phyloP scores from a whole-genome alignment of 2,113 vertebrate species.

The Pelecanoides urinatrix region DNA sequence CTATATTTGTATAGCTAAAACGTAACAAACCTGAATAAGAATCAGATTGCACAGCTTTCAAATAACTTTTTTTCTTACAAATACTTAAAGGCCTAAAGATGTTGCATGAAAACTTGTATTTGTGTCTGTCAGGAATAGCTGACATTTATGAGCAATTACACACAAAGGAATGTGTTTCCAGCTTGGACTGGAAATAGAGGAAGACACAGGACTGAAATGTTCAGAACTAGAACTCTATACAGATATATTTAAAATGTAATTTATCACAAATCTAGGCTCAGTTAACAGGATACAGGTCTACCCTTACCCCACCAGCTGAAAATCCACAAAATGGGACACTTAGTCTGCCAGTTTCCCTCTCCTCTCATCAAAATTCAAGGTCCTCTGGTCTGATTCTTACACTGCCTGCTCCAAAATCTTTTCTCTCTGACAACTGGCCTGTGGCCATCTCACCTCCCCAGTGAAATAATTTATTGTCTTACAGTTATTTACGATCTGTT shows the following conservation, averaged over 20 bases:
- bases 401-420: not conserved
- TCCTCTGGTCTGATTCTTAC: not conserved
- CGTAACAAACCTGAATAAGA: not conserved
- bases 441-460: not conserved
- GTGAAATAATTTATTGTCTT: not conserved
- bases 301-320: not conserved
- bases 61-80: not conserved
- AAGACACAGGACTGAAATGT: not conserved
- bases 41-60: not conserved
- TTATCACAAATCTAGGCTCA: not conserved
- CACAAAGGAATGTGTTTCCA: not conserved
- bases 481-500: not conserved
- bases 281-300: not conserved
- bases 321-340: not conserved
- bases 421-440: not conserved
- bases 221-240: not conserved
- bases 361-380: not conserved
- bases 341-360: not conserved
- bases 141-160: not conserved
- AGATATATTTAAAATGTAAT: not conserved
- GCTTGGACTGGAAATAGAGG: not conserved
- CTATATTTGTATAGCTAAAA: not conserved
- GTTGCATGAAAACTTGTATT: not conserved
- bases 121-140: not conserved
- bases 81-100: not conserved